A percentile compares a stretch with the other conserved stretches of the same genome.
phyloP scores from a whole-genome alignment of 2,888 invertebrate species.

The Epinotia bilunana region DNA sequence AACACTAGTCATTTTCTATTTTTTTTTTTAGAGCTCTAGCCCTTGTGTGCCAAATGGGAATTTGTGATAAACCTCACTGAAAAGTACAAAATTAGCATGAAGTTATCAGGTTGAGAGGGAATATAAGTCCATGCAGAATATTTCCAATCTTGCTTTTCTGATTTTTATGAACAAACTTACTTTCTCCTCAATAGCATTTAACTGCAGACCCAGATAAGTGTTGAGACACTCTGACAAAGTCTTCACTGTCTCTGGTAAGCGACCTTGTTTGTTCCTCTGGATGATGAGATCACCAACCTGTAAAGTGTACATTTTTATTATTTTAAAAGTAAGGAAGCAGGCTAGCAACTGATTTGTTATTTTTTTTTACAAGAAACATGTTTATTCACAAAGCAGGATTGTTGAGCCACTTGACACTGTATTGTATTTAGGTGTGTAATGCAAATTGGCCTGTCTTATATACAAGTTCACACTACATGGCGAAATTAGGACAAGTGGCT shows the following conservation, averaged over 20 bases:
- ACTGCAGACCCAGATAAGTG: conserved; percentile 74
- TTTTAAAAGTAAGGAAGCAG: neutral
- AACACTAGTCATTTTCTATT: too few relatives aligned
- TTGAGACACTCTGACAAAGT: conserved; percentile 73
- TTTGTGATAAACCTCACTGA: too few relatives aligned
- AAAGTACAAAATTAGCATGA: neutral
- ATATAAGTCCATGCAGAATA: neutral
- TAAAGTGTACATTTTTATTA: conserved; percentile 36
- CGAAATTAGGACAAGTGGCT: too few relatives aligned
- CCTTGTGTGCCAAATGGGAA: too few relatives aligned
- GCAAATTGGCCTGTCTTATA: too few relatives aligned
- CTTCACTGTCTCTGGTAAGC: conserved; percentile 69
- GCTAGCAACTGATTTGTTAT: too few relatives aligned
- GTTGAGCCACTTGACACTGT: too few relatives aligned
- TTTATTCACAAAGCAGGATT: too few relatives aligned
- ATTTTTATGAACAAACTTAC: conserved; percentile 53
- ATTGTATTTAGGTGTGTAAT: too few relatives aligned
- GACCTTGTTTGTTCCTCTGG: conserved; percentile 72
- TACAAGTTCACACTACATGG: too few relatives aligned
- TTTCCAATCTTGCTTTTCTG: neutral
- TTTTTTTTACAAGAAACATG: too few relatives aligned
- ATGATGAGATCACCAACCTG: conserved; percentile 81
- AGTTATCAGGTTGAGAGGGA: neutral
- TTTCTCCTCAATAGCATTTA: conserved; percentile 70
- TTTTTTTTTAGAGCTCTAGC: too few relatives aligned